Percentiles rank a stretch among this genome's conserved stretches.
Conservation (phyloP, 2,113 vertebrate species). For the Rhinichthys klamathensis region DNA sequence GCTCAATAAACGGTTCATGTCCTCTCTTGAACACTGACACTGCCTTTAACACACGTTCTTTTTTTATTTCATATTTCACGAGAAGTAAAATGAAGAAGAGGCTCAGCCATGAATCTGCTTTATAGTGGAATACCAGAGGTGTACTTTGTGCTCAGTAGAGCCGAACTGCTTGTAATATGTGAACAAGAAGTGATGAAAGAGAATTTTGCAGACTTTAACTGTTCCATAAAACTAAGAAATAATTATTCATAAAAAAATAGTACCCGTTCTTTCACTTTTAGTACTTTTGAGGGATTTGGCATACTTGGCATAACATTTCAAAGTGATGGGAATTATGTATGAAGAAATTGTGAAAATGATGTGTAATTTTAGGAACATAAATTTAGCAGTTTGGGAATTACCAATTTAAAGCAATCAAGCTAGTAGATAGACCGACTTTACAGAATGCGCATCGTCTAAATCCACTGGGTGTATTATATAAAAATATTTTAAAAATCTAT, state of each 20-base stretch:
- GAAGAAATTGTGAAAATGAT: background rate
- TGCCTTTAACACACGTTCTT: background rate
- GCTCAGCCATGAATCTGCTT: background rate
- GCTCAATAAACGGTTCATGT: background rate
- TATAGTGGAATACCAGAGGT: background rate
- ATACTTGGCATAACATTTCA: background rate
- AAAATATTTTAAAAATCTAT: too few relatives aligned
- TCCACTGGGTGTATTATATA: too few relatives aligned
- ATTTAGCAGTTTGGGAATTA: background rate
- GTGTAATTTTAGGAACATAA: background rate
- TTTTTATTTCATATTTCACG: background rate
- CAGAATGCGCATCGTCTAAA: too few relatives aligned
- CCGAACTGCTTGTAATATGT: background rate
- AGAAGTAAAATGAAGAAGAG: background rate
- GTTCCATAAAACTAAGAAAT: background rate
- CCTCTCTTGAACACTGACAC: background rate
- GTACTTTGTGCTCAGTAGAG: background rate
- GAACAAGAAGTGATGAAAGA: background rate
- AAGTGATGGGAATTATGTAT: background rate
- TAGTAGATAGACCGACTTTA: too few relatives aligned
- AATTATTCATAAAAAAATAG: background rate
- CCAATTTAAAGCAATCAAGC: too few relatives aligned
- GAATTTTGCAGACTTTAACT: background rate
- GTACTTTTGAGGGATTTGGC: background rate
- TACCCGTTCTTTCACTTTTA: background rate